Percentiles rank a stretch among this genome's conserved stretches.
phyloP scores from a whole-genome alignment of 2,113 vertebrate species.

The Propithecus coquereli region DNA sequence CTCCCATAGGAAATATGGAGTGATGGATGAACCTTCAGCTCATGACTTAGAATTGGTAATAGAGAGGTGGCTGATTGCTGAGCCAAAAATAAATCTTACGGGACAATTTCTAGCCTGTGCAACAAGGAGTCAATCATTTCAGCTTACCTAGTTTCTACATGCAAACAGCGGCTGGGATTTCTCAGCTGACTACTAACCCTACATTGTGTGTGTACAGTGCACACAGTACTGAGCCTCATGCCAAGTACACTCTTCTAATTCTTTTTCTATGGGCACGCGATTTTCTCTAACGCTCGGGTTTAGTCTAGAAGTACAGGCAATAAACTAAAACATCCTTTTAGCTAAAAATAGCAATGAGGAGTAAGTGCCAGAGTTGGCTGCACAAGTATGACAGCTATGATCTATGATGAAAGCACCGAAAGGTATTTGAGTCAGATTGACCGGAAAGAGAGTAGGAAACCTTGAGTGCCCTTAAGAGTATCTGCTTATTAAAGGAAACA shows the following conservation, averaged over 20 bases:
- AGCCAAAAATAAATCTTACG: not conserved
- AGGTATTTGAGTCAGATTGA: not conserved
- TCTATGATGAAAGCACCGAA: rapidly evolving
- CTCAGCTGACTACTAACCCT: not conserved
- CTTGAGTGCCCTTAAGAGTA: not conserved
- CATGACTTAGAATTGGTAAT: conserved; percentile 5
- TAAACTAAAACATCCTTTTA: not conserved
- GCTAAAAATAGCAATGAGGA: conserved; percentile 7
- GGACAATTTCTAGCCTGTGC: not conserved
- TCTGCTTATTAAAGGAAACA: rapidly evolving
- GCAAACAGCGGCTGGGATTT: not conserved
- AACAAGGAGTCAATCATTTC: not conserved
- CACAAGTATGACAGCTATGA: not conserved
- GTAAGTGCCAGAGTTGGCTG: not conserved
- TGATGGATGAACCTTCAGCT: conserved; percentile 16
- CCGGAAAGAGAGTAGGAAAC: not conserved
- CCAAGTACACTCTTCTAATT: not conserved
- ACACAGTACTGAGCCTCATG: not conserved
- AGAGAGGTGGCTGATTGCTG: not conserved
- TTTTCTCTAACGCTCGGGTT: not conserved
- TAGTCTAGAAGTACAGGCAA: not conserved
- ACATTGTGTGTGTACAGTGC: not conserved
- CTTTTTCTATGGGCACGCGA: not conserved
- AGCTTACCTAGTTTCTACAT: not conserved
- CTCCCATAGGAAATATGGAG: conserved; percentile 52